phyloP scores from a whole-genome alignment of 2,888 invertebrate genomes.

The Lapara coniferarum region DNA sequence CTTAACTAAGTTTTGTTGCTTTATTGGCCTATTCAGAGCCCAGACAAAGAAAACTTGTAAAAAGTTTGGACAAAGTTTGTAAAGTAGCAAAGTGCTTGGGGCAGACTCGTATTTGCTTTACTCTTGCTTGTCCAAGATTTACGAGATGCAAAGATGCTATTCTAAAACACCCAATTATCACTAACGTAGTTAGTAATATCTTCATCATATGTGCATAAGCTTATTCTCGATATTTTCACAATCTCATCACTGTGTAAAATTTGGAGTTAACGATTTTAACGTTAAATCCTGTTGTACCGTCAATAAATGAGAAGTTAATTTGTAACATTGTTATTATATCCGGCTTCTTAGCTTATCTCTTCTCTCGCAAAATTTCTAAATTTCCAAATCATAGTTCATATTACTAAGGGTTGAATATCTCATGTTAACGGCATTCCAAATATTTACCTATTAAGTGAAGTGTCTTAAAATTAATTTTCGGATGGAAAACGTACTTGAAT shows the following conservation, averaged over 20 bases:
- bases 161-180: no score
- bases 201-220: no score
- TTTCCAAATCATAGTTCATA: slow-evolving; percentile 7
- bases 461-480: slow-evolving; percentile 13
- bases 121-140: not conserved
- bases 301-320: no score
- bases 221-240: no score
- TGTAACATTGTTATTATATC: not conserved
- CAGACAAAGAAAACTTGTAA: slow-evolving; percentile 40
- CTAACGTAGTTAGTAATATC: no score
- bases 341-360: not conserved
- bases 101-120: slow-evolving; percentile 3
- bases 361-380: not conserved
- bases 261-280: no score
- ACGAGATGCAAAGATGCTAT: not conserved
- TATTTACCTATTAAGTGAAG: slow-evolving; percentile 19
- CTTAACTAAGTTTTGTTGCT: slow-evolving; percentile 40
- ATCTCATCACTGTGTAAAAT: no score
- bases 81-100: slow-evolving; percentile 42
- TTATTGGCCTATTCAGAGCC: slow-evolving; percentile 41
- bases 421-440: slow-evolving; percentile 22
- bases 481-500: not conserved
- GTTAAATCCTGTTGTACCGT: no score
- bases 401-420: not conserved
- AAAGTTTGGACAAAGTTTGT: slow-evolving; percentile 39